Percentiles rank a stretch among this genome's conserved stretches.
Conservation (phyloP, 2,797 vertebrate genomes). For the Pteronotus mesoamericanus region DNA sequence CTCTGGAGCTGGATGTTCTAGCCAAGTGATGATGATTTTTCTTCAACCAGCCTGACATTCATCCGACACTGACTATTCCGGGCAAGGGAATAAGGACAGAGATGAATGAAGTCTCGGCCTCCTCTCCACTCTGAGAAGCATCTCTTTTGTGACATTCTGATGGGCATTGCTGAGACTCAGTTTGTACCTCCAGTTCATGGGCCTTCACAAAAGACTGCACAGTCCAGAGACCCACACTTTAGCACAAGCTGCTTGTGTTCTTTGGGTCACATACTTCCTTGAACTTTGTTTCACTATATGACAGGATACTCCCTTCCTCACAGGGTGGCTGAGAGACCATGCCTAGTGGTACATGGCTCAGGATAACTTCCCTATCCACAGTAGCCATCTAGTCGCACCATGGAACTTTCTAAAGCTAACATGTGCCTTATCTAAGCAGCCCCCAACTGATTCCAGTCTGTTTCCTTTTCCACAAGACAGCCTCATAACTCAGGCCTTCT, state of each 20-base stretch:
- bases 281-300: not conserved
- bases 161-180: not conserved
- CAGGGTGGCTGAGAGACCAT: not conserved
- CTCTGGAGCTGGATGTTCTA: not conserved
- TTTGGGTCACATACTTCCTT: not conserved
- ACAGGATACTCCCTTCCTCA: fast-evolving
- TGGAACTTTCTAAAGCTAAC: not conserved
- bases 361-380: not conserved
- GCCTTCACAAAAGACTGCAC: not conserved
- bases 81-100: not conserved
- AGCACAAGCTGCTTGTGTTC: not conserved
- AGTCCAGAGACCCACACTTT: not conserved
- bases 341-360: not conserved
- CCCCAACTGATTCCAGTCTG: not conserved
- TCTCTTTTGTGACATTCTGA: not conserved
- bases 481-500: not conserved
- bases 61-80: not conserved
- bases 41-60: not conserved
- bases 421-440: not conserved
- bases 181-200: not conserved
- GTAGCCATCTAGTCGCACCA: too few species aligned
- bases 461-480: not conserved
- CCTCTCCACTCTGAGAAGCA: not conserved
- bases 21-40: not conserved
- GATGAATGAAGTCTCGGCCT: not conserved